A percentile compares a stretch with the other conserved stretches of the same genome.
phyloP scores from a whole-genome alignment of 2,797 vertebrate genomes.

The Phrynocephalus vlangalii region DNA sequence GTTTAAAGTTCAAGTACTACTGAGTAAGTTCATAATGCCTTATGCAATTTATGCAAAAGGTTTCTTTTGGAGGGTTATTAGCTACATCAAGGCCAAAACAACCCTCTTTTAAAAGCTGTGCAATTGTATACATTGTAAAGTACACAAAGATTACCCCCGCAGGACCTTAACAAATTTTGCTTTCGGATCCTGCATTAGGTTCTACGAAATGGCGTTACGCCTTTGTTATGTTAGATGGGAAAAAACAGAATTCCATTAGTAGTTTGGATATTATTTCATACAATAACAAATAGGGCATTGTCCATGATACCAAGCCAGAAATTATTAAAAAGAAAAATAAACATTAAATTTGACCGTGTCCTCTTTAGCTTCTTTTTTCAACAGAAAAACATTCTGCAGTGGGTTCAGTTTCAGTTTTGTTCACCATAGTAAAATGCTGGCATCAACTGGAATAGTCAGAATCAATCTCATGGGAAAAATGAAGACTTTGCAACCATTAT shows the following conservation, averaged over 20 bases:
- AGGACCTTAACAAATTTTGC: neutral
- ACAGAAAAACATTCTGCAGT: neutral
- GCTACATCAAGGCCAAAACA: neutral
- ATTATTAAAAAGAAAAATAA: neutral
- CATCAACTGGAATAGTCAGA: neutral
- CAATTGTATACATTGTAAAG: neutral
- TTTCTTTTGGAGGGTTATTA: neutral
- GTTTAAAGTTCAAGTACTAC: neutral
- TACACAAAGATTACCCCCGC: neutral
- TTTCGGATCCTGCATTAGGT: no score
- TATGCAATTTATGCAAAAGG: neutral
- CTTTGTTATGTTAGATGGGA: neutral
- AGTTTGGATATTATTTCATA: neutral
- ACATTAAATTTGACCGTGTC: neutral
- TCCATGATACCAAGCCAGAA: neutral
- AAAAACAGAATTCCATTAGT: neutral
- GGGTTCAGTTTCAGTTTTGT: neutral
- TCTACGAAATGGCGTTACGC: no score
- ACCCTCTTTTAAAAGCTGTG: neutral
- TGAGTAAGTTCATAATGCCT: neutral
- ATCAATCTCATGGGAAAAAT: conserved; percentile 4
- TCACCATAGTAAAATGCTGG: neutral
- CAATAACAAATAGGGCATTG: neutral
- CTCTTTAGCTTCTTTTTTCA: neutral
- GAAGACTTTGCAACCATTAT: conserved; percentile 2